Evolutionary conservation across 2,888 invertebrate genomes (phyloP).

Genomic region (Drosophila falleni): DNA sequence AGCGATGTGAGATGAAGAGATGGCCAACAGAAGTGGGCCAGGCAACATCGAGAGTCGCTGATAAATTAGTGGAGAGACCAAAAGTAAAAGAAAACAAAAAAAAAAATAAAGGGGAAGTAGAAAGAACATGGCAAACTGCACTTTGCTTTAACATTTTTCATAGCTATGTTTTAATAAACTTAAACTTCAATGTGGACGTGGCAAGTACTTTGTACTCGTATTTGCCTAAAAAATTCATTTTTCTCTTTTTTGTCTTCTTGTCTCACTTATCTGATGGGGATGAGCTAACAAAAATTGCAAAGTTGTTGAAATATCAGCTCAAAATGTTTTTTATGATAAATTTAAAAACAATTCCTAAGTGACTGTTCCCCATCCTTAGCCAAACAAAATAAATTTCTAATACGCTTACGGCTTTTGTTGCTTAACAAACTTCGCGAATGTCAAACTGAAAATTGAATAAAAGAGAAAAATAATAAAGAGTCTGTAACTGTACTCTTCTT

Average conservation of each 20-base stretch:
- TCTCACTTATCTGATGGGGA: conserved; percentile 21
- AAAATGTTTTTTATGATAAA: conserved; percentile 63
- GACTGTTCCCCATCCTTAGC: conserved; percentile 26
- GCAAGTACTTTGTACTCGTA: conserved; percentile 13
- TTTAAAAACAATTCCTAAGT: conserved; percentile 71
- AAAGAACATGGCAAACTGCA: conserved; percentile 33
- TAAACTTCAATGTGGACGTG: conserved; percentile 28
- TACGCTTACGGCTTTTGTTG: conserved; percentile 61
- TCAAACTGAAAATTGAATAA: conserved; percentile 46
- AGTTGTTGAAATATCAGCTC: conserved; percentile 37
- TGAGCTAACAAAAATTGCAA: conserved; percentile 37
- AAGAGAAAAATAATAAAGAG: conserved; percentile 58
- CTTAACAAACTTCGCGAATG: conserved; percentile 42
- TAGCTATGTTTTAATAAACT: conserved; percentile 62
- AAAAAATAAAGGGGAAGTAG: conserved; percentile 7
- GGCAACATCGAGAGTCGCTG: conserved; percentile 47
- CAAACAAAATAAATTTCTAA: conserved; percentile 29
- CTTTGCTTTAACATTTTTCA: conserved; percentile 24
- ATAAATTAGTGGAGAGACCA: conserved; percentile 59
- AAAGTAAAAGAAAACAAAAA: background rate
- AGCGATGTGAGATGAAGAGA: conserved; percentile 52
- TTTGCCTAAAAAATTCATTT: conserved; percentile 5
- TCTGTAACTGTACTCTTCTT: conserved; percentile 18
- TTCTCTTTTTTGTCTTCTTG: background rate
- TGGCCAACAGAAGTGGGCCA: conserved; percentile 35